phyloP scores from a whole-genome alignment of 2,797 vertebrate genomes.

The Echiichthys vipera region DNA sequence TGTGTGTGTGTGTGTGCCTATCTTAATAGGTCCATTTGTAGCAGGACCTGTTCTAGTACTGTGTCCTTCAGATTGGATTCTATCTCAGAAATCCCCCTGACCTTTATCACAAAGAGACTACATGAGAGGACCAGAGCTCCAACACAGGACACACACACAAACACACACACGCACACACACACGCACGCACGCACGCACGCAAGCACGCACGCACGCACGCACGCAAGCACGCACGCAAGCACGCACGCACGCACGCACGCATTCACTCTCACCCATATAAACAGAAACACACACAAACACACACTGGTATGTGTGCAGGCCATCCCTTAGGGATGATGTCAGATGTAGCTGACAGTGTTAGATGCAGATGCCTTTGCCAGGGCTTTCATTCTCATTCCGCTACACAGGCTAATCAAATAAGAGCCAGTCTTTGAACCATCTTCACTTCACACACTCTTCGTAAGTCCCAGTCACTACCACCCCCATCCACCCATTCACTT shows the following conservation, averaged over 20 bases:
- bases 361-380: conserved; percentile 57
- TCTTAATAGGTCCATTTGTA: conserved; percentile 84
- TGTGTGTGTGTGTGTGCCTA: conserved; percentile 39
- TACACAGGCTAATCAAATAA: conserved; percentile 72
- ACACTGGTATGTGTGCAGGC: conserved; percentile 32
- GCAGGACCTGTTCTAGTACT: conserved; percentile 76
- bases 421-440: conserved; percentile 63
- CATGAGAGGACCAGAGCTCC: conserved; percentile 69
- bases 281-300: conserved; percentile 30
- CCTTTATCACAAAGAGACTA: conserved; percentile 82
- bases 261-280: conserved; percentile 23
- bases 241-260: conserved; percentile 7
- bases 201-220: conserved; percentile 30
- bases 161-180: conserved; percentile 25
- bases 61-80: conserved; percentile 83
- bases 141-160: conserved; percentile 50
- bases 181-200: conserved; percentile 29
- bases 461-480: conserved; percentile 60
- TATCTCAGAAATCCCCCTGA: conserved; percentile 81
- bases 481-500: conserved; percentile 64
- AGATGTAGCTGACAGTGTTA: conserved; percentile 63
- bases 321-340: conserved; percentile 60
- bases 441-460: conserved; percentile 71
- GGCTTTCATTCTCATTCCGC: conserved; percentile 61
- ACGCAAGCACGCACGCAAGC: conserved; percentile 21